phyloP scores from a whole-genome alignment of 2,797 vertebrate genomes.

The Anguilla obscura region DNA sequence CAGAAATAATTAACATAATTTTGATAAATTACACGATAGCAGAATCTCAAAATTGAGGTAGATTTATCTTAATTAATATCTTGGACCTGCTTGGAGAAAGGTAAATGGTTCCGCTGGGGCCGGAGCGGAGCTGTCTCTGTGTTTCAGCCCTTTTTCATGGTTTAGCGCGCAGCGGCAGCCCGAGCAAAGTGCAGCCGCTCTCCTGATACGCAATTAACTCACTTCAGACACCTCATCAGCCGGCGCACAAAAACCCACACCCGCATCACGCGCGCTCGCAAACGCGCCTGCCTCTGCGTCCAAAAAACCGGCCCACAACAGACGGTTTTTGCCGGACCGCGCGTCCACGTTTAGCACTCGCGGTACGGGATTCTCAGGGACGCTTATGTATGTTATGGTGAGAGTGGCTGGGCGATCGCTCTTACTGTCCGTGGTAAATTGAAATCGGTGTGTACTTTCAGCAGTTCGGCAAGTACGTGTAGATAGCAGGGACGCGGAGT shows the following conservation, averaged over 20 bases:
- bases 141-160: slow-evolving; percentile 31
- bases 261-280: slow-evolving; percentile 56
- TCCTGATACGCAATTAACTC: slow-evolving; percentile 75
- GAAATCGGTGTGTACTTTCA: neutral
- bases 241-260: slow-evolving; percentile 60
- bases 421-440: neutral
- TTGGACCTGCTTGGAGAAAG: slow-evolving; percentile 79
- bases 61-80: slow-evolving; percentile 99
- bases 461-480: neutral
- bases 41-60: slow-evolving; percentile 84
- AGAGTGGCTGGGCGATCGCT: neutral
- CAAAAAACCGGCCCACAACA: slow-evolving; percentile 2
- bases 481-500: neutral
- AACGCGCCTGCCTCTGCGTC: slow-evolving; percentile 7
- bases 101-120: slow-evolving; percentile 78
- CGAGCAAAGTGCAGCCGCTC: slow-evolving; percentile 59
- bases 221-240: slow-evolving; percentile 68
- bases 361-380: slow-evolving; percentile 30
- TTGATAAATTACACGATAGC: slow-evolving; percentile 89
- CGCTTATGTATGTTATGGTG: slow-evolving; percentile 55
- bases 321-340: neutral
- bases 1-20: slow-evolving; percentile 96
- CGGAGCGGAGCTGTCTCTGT: slow-evolving; percentile 39
- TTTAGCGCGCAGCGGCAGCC: slow-evolving; percentile 28
- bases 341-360: slow-evolving; percentile 31